Evolutionary conservation across 2,888 invertebrate genomes (phyloP), one percentile per base, ranked within the genome.

Genomic region (Candidula unifasciata): DNA sequence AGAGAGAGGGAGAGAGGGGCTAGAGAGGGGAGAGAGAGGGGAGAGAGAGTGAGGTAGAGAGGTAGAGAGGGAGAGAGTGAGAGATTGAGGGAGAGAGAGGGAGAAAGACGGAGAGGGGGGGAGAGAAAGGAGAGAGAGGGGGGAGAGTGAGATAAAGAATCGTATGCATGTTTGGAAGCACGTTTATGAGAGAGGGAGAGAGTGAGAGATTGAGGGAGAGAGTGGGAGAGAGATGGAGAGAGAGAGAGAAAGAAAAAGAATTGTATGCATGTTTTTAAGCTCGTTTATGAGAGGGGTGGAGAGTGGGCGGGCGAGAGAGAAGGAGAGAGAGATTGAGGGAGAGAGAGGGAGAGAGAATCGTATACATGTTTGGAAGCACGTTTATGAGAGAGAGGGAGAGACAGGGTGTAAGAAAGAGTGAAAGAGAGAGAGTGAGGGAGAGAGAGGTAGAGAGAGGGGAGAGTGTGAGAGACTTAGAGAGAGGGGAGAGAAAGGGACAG

Each of bases 281-380:
- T n/a, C n/a, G n/a, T n/a, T n/a, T n/a, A n/a, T n/a, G n/a, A n/a
- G n/a, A n/a, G n/a, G n/a, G 66, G 18, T 13, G 54, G 54, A 54
- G 18, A 91, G 54, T 13, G 18, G 54, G 54, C 10, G 18, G 54
- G 54, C 10, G 18, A 18, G 54, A 54, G 18, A 18, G 54, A 54
- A 54, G 54, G 54, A 54, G 18, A 18, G 54, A 54, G 18, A 18
- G 54, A 54, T 13, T 10, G 54, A 54, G 18, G 54, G 54, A 54
- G 18, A 18, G 54, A 54, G 18, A 18, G 54, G 18, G 18, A 18
- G 54, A 54, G 18, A 18, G 54, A 13, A 44, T 6, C 6, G 1
- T 10, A 0, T 10, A 13, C 6, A 6, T 10, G 44, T 10, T 0
- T 10, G 44, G 13, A 13, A 44, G 2, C 6, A 13, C 6, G 44